phyloP scores from a whole-genome alignment of 1,140 invertebrate genomes.

The Daktulosphaira vitifoliae region DNA sequence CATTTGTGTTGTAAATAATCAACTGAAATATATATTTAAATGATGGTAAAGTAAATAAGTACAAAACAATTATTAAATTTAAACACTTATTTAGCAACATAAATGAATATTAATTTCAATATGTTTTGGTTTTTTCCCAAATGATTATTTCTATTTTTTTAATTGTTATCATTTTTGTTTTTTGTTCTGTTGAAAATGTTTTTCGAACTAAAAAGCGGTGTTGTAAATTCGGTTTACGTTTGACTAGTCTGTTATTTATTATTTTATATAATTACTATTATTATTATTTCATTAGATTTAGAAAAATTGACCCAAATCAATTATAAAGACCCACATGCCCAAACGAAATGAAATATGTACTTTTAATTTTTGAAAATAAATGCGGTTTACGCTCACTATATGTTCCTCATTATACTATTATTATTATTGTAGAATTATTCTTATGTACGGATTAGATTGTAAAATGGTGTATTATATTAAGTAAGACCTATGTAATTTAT shows the following conservation, averaged over 20 bases:
- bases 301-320: not conserved
- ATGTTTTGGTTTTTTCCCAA: too few relatives aligned
- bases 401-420: conserved; percentile 27
- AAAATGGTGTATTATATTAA: conserved; percentile 18
- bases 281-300: conserved; percentile 16
- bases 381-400: conserved; percentile 23
- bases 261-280: conserved; percentile 18
- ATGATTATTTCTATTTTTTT: not conserved
- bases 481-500: conserved; percentile 11
- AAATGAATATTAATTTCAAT: too few relatives aligned
- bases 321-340: conserved; percentile 1
- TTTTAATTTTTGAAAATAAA: not conserved
- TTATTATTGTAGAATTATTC: conserved; percentile 5
- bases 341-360: not conserved
- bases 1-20: too few relatives aligned
- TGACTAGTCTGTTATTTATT: conserved; percentile 34
- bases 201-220: conserved; percentile 12
- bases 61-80: too few relatives aligned
- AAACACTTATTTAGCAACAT: too few relatives aligned
- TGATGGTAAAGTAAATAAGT: too few relatives aligned
- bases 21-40: too few relatives aligned
- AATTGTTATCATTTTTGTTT: conserved; percentile 25
- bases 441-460: conserved; percentile 16
- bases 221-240: conserved; percentile 26
- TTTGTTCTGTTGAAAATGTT: conserved; percentile 16